These are phyloP conservation scores for Bugula neritina DNA, from an alignment of 2,888 invertebrate genomes.

Conservation along the genomic window DNA sequence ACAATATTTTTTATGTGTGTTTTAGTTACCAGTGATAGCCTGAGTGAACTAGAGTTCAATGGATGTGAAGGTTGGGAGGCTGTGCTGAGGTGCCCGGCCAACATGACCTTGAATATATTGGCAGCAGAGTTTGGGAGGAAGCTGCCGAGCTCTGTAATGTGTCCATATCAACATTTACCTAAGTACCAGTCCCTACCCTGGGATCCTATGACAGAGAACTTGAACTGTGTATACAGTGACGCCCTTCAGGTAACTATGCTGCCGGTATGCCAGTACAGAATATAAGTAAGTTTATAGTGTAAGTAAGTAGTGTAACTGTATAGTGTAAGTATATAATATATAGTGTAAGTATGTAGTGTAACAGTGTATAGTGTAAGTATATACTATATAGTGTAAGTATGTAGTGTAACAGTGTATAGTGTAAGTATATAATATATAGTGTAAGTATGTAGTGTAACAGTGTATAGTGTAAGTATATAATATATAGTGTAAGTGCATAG, in stretches of 20 bases:
- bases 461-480: too few species aligned
- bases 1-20: neutral
- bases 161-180: neutral
- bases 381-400: too few species aligned
- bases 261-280: too few species aligned
- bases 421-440: too few species aligned
- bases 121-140: neutral
- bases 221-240: neutral
- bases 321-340: too few species aligned
- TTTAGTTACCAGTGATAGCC: neutral
- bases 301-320: too few species aligned
- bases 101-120: neutral
- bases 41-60: neutral
- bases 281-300: too few species aligned
- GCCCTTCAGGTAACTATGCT: neutral
- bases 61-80: neutral
- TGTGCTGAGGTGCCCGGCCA: neutral
- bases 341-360: too few species aligned
- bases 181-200: neutral
- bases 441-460: too few species aligned
- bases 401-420: too few species aligned
- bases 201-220: constrained; percentile 2
- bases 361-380: too few species aligned
- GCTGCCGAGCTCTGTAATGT: neutral
- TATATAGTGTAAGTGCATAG: too few species aligned